Percentiles rank a stretch among this genome's conserved stretches.
These are phyloP conservation scores for Psettodes erumei DNA, from an alignment of 2,113 vertebrate genomes.

Conservation along the genomic window DNA sequence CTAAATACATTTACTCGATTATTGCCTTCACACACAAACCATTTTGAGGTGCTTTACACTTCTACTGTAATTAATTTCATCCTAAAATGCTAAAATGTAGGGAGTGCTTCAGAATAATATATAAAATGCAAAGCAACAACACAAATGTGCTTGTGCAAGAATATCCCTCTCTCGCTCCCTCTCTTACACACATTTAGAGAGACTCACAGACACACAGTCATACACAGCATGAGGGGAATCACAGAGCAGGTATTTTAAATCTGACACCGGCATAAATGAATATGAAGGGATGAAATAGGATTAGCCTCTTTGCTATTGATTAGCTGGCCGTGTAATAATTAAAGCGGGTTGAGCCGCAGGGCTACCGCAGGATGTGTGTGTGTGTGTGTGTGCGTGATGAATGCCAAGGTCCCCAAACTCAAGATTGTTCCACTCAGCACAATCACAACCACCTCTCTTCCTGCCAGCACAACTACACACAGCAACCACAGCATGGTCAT, in stretches of 20 bases:
- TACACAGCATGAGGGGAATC: slow-evolving; percentile 35
- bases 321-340: slow-evolving; percentile 73
- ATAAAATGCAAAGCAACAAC: neutral
- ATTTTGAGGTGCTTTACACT: too few relatives aligned
- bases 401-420: slow-evolving; percentile 69
- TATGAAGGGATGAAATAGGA: slow-evolving; percentile 75
- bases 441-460: slow-evolving; percentile 43
- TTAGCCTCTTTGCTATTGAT: slow-evolving; percentile 77
- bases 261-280: slow-evolving; percentile 69
- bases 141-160: neutral
- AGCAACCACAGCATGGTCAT: slow-evolving; percentile 37
- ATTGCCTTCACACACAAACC: too few relatives aligned
- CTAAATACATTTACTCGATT: too few relatives aligned
- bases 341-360: slow-evolving; percentile 68
- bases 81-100: neutral
- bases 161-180: neutral
- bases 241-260: slow-evolving; percentile 47
- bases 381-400: slow-evolving; percentile 57
- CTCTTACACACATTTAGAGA: neutral
- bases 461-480: slow-evolving; percentile 39
- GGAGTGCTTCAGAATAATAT: neutral
- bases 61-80: too few relatives aligned
- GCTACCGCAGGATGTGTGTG: slow-evolving; percentile 59
- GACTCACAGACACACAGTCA: neutral
- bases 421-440: slow-evolving; percentile 70